A percentile compares a stretch with the other conserved stretches of the same genome.
Evolutionary conservation across 2,113 vertebrate genomes (phyloP).

Genomic region (Zingel zingel): DNA sequence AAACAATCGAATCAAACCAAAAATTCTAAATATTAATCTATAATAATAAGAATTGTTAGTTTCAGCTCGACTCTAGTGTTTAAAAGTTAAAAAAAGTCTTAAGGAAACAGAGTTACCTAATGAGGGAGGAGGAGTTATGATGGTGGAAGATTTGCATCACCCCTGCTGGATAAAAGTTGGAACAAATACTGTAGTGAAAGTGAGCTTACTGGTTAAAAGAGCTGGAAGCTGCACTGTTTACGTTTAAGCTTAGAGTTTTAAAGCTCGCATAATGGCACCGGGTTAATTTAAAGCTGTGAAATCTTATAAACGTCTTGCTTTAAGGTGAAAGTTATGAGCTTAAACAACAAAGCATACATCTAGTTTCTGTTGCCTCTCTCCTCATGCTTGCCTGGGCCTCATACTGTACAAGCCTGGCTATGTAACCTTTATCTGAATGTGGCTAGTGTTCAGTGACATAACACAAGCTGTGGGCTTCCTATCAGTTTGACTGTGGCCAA

Average conservation of each 20-base stretch:
- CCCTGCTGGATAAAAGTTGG: conserved; percentile 28
- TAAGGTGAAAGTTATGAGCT: conserved; percentile 15
- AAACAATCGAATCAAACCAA: neutral
- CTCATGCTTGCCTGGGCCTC: neutral
- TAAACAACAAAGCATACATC: conserved; percentile 27
- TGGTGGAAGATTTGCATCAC: conserved; percentile 40
- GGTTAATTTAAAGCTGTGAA: conserved; percentile 46
- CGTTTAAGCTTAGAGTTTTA: neutral
- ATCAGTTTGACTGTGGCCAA: conserved; percentile 58
- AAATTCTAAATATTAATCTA: neutral
- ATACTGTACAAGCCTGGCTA: conserved; percentile 28
- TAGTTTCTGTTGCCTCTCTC: neutral
- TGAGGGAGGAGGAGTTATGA: neutral
- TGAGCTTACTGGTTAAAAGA: conserved; percentile 7
- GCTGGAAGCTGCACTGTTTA: conserved; percentile 34
- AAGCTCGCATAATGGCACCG: conserved; percentile 30
- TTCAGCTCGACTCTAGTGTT: neutral
- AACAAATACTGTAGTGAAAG: conserved; percentile 23
- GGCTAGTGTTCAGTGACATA: conserved; percentile 62
- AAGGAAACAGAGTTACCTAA: conserved; percentile 16
- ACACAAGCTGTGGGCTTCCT: conserved; percentile 55
- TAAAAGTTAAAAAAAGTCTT: too few species aligned
- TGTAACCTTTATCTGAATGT: conserved; percentile 72
- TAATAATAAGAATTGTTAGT: neutral
- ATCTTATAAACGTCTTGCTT: conserved; percentile 29